Base-by-base conservation (phyloP, 1,140 invertebrate genomes). In the Drosophila asahinai region DNA sequence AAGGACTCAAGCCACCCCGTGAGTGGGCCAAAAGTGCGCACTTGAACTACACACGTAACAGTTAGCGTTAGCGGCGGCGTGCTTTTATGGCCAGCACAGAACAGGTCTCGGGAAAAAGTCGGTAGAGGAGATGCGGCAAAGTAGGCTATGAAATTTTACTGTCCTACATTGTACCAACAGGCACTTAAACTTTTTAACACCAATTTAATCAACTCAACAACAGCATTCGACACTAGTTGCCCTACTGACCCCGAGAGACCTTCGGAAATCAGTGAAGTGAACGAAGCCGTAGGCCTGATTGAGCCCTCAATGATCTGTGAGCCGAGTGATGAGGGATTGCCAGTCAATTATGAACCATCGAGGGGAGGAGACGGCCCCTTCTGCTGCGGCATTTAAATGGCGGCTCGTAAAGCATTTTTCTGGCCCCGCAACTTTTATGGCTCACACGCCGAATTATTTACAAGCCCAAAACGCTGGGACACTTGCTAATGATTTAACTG, bases 71-170 rank as follows among this genome's bases (percentile, higher is more conserved):
- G 67, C 81, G 75, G 75, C 71, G 49, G 67, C 67, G 49, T 71
- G 49, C 73, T 84, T 89, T 89, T 82, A 89, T 77, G 71, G 79
- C 67, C 68, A 33, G 55, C 43, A 73, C 59, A 73, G 33, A 30
- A 65, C 62, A 45, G 47, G 54, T 33, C 30, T 33, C 30, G 8
- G 7, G 36, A 36, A 25, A 25, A 52, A 33, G 3, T 14, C 5
- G 14, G 27, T 7, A 6, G 27, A 43, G 59, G 51, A 25, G 54
- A 68, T 72, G 59, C 70, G 72, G 60, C 66, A 70, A 83, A 83
- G 77, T 78, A 87, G 84, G 84, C 84, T 70, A 90, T 89, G 78
- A 89, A 89, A 90, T 79, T 89, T 90, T 76, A 89, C 65, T 90
- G 60, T 67, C 78, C 76, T 79, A 84, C 84, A 89, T 90, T 84